phyloP scores from a whole-genome alignment of 1,140 invertebrate genomes.

The Drosophila malerkotliana region DNA sequence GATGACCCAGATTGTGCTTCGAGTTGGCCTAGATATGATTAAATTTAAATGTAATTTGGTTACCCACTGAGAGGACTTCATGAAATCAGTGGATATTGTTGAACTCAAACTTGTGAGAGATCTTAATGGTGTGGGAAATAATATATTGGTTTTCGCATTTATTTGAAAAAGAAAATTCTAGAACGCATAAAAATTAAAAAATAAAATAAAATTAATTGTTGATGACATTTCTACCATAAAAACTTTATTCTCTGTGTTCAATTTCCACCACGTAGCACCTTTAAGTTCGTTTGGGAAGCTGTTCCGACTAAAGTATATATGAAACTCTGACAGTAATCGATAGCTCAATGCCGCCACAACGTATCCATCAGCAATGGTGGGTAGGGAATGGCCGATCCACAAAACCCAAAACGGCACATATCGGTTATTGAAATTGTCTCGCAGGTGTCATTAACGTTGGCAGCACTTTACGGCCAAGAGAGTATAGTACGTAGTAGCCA shows the following conservation, averaged over 20 bases:
- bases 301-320: conserved; percentile 1
- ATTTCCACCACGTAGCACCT: neutral
- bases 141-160: too few relatives aligned
- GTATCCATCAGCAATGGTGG: conserved; percentile 25
- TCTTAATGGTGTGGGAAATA: neutral
- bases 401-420: conserved; percentile 64
- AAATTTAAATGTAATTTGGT: conserved; percentile 11
- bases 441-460: conserved; percentile 76
- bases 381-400: conserved; percentile 11
- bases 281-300: neutral
- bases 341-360: conserved; percentile 41
- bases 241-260: too few relatives aligned
- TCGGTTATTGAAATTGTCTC: conserved; percentile 81
- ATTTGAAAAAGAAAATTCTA: too few relatives aligned
- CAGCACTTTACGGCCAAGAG: conserved; percentile 32
- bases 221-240: too few relatives aligned
- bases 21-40: conserved; percentile 19
- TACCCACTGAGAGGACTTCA: neutral
- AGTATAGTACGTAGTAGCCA: neutral
- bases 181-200: too few relatives aligned
- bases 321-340: conserved; percentile 49
- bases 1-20: conserved; percentile 24
- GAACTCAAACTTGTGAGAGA: neutral
- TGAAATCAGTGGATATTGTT: conserved; percentile 20
- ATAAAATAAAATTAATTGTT: too few relatives aligned